phyloP scores from a whole-genome alignment of 2,888 invertebrate species.

The Campopleginae sp. region DNA sequence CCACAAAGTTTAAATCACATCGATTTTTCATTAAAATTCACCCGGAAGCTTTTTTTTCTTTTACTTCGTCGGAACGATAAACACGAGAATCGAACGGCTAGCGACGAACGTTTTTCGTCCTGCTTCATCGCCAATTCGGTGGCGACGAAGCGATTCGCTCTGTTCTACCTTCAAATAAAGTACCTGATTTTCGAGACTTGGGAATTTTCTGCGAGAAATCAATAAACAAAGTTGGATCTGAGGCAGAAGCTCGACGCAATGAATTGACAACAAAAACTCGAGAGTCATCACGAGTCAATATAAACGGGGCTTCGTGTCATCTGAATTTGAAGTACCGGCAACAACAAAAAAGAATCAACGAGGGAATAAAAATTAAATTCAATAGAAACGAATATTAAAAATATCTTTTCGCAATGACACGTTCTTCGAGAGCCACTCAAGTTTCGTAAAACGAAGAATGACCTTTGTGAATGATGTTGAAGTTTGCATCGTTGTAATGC shows the following conservation, averaged over 20 bases:
- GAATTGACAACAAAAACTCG: background rate
- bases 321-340: background rate
- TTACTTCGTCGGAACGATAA: background rate
- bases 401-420: too few relatives aligned
- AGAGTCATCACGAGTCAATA: background rate
- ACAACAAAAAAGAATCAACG: background rate
- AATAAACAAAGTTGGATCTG: background rate
- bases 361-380: background rate
- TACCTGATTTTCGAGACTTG: background rate
- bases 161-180: background rate
- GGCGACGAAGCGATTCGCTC: background rate
- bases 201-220: background rate
- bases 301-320: background rate
- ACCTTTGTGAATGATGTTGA: too few relatives aligned
- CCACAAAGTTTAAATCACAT: background rate
- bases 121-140: background rate
- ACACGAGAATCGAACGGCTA: background rate
- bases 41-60: background rate
- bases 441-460: too few relatives aligned
- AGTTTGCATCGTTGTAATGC: too few relatives aligned
- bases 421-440: too few relatives aligned
- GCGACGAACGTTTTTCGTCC: background rate
- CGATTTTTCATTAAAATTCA: slow-evolving; percentile 1
- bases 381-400: background rate
- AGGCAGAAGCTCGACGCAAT: background rate